Evolutionary conservation across 2,797 vertebrate species (phyloP).

Genomic region (Enoplosus armatus): DNA sequence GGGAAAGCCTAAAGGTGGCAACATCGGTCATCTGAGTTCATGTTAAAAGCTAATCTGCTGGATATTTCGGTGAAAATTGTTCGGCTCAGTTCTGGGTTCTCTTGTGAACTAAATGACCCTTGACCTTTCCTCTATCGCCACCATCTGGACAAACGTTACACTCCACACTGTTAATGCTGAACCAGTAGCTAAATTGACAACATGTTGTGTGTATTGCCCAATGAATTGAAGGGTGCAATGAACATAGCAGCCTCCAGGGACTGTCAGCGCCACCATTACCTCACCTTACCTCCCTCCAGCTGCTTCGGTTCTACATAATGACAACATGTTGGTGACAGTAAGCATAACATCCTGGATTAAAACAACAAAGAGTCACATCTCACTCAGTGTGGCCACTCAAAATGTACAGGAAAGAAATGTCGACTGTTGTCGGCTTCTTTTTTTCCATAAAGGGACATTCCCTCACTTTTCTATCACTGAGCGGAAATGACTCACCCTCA

Average conservation of each 20-base stretch:
- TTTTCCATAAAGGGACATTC: conserved; percentile 66
- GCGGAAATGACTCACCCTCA: conserved; percentile 67
- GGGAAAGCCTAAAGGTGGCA: neutral
- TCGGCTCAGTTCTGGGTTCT: no score
- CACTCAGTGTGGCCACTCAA: neutral
- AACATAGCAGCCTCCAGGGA: neutral
- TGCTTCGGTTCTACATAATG: neutral
- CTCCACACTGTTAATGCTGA: neutral
- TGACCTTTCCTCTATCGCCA: neutral
- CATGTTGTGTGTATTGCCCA: neutral
- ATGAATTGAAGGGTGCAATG: neutral
- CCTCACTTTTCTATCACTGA: conserved; percentile 30
- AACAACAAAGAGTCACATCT: neutral
- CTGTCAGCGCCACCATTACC: neutral
- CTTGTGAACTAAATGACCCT: neutral
- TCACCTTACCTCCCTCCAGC: neutral
- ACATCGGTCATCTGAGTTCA: neutral
- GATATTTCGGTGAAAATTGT: no score
- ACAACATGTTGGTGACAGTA: conserved; percentile 10
- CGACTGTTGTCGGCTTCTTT: no score
- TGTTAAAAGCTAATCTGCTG: neutral
- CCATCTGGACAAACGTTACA: neutral
- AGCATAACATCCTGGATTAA: neutral
- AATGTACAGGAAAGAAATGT: no score
- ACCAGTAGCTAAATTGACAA: no score